Percentiles rank a stretch among this genome's conserved stretches.
Conservation (phyloP, 1,140 invertebrate genomes). For the Drosophila bocki region DNA sequence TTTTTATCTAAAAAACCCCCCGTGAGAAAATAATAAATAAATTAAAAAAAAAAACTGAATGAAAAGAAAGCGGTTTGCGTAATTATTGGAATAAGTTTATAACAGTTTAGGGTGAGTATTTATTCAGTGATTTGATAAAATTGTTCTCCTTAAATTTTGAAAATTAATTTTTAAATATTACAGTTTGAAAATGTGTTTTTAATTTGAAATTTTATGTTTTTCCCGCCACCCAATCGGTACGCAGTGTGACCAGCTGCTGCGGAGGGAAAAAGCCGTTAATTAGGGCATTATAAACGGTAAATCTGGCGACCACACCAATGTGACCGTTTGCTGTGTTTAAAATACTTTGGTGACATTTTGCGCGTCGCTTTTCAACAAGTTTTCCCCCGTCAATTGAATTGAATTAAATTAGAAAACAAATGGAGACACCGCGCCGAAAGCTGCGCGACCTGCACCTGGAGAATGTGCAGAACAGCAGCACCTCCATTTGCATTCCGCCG, state of each 20-base stretch:
- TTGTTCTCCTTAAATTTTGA: neutral
- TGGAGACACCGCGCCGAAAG: slow-evolving; percentile 76
- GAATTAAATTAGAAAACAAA: slow-evolving; percentile 11
- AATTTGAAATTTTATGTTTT: too few relatives aligned
- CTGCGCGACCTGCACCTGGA: slow-evolving; percentile 71
- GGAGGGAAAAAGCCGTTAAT: fast-evolving
- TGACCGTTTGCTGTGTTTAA: slow-evolving; percentile 1
- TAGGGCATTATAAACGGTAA: neutral
- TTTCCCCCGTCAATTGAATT: neutral
- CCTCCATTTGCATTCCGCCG: slow-evolving; percentile 74
- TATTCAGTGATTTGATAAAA: neutral
- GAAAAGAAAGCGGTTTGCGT: neutral
- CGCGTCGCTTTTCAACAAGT: slow-evolving; percentile 9
- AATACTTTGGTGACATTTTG: slow-evolving; percentile 11
- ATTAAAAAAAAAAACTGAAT: neutral
- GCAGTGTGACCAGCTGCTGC: neutral
- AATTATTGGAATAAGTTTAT: neutral
- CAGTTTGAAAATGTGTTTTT: too few relatives aligned
- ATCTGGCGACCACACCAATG: neutral
- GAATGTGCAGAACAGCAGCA: slow-evolving; percentile 69
- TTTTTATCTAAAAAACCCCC: neutral
- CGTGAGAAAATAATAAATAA: neutral
- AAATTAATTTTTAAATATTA: too few relatives aligned
- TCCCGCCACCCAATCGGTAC: too few relatives aligned
- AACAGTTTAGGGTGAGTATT: neutral